Percentiles rank a stretch among this genome's conserved stretches.
Evolutionary conservation across 2,888 invertebrate species (phyloP).

Genomic region (Pseudanteris insignis): DNA sequence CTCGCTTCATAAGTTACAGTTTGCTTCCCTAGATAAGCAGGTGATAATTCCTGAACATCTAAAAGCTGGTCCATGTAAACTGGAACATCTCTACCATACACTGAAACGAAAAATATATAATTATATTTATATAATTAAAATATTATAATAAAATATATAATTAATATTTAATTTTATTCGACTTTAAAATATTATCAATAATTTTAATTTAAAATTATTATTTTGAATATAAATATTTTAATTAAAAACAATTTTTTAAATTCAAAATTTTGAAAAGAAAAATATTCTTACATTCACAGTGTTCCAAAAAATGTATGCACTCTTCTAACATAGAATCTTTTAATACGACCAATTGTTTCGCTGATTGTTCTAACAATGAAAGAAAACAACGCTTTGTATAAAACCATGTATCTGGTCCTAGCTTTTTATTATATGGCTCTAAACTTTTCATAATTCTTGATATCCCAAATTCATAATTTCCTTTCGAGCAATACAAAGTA

Average conservation of each 20-base stretch:
- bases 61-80: slow-evolving; percentile 85
- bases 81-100: slow-evolving; percentile 84
- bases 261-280: too few relatives aligned
- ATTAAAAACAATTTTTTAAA: too few relatives aligned
- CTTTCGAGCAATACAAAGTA: slow-evolving; percentile 97
- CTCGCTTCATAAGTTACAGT: slow-evolving; percentile 92
- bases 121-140: too few relatives aligned
- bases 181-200: too few relatives aligned
- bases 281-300: slow-evolving; percentile 76
- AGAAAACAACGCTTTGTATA: slow-evolving; percentile 96
- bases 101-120: too few relatives aligned
- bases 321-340: slow-evolving; percentile 88
- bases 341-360: slow-evolving; percentile 89
- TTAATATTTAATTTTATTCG: too few relatives aligned
- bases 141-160: too few relatives aligned
- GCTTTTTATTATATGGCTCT: slow-evolving; percentile 90
- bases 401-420: slow-evolving; percentile 99
- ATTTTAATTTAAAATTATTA: too few relatives aligned
- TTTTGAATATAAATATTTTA: too few relatives aligned
- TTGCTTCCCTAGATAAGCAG: slow-evolving; percentile 78
- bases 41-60: slow-evolving; percentile 75
- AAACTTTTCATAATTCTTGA: slow-evolving; percentile 96
- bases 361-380: slow-evolving; percentile 88
- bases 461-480: slow-evolving; percentile 98
- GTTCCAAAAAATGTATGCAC: slow-evolving; percentile 87